Percentiles rank a stretch among this genome's conserved stretches.
Conservation (phyloP, 1,140 invertebrate genomes). For the Ceratina australensis region DNA sequence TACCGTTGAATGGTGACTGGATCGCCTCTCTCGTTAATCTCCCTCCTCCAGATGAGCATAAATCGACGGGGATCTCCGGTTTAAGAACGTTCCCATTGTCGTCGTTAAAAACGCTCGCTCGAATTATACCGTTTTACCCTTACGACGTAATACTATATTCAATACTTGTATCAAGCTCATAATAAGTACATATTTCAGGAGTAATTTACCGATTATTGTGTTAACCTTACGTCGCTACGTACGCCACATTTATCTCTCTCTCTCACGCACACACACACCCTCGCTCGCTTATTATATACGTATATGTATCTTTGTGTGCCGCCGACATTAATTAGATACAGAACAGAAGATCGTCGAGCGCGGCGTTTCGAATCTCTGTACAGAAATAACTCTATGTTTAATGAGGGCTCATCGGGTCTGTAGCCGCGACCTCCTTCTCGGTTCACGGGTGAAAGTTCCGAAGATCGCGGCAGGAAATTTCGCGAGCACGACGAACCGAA, state of each 20-base stretch:
- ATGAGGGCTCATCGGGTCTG: slow-evolving; percentile 36
- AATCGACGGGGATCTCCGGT: slow-evolving; percentile 9
- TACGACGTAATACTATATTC: slow-evolving; percentile 76
- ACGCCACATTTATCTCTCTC: slow-evolving; percentile 25
- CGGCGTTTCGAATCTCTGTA: slow-evolving; percentile 56
- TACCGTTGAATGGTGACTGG: slow-evolving; percentile 21
- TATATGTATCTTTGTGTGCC: slow-evolving; percentile 37
- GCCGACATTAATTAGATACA: slow-evolving; percentile 67
- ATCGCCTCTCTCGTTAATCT: slow-evolving; percentile 17
- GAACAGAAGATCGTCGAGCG: slow-evolving; percentile 73
- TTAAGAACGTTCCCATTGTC: not conserved
- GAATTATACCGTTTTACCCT: slow-evolving; percentile 54
- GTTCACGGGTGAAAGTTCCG: not conserved
- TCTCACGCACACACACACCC: slow-evolving; percentile 2
- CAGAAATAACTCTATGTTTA: slow-evolving; percentile 52
- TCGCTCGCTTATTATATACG: slow-evolving; percentile 10
- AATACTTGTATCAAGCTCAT: slow-evolving; percentile 79
- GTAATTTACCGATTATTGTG: slow-evolving; percentile 73
- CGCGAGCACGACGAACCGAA: slow-evolving; percentile 7
- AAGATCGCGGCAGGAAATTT: not conserved
- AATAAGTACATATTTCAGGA: slow-evolving; percentile 78
- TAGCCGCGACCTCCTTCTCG: not conserved
- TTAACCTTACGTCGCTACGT: slow-evolving; percentile 59
- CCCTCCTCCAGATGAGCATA: slow-evolving; percentile 12
- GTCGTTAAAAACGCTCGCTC: not conserved